Base-by-base conservation (phyloP, 35 echinoderm and acorn worm species). In the Lytechinus variegatus region DNA sequence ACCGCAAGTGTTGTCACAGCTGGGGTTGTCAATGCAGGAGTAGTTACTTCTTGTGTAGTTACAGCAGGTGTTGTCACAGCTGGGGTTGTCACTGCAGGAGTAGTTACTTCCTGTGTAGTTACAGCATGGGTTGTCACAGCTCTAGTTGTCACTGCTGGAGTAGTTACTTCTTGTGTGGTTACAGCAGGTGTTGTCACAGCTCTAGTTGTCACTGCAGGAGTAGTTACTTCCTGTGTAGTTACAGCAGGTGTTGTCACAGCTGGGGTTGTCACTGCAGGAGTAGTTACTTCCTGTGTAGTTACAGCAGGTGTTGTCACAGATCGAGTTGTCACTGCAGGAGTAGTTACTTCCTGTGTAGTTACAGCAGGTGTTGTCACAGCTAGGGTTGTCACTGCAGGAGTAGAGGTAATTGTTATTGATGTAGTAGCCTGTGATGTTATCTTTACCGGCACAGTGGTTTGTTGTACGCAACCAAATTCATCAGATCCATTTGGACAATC, bases 391-490 rank as follows among this genome's bases (percentile, higher is more conserved):
- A 61, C n/a, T 52, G 27, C 55, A 21, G 19, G 61, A 21, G 61
- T 71, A 21, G 61, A 21, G 5, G 24, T 21, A 71, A 71, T 71
- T 13, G 61, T 21, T 71, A 21, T 71, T 16, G 61, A 24, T 71
- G 61, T 21, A 71, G 61, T 71, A 71, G 61, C 61, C 61, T 71
- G 16, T 21, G 61, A 21, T 13, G 61, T 71, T 13, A 13, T 71
- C 14, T 24, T 71, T 13, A 5, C 33, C 4, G 94, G 55, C 12
- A 87, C 56, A 6, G 53, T 89, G 10, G 86, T 95, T 9, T 55
- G 86, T 33, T 95, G 86, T 9, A 95, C 87, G 44, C 95, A 95
- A 6, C 95, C 95, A 60, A 56, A 57, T 24, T 95, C 95, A 95
- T 95, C 95, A 21, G 95, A 95, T 53, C 54, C 87, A 95, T 90